Percentiles rank a stretch among this genome's conserved stretches.
Conservation (phyloP, 2,113 vertebrate species). For the Pavo muticus region DNA sequence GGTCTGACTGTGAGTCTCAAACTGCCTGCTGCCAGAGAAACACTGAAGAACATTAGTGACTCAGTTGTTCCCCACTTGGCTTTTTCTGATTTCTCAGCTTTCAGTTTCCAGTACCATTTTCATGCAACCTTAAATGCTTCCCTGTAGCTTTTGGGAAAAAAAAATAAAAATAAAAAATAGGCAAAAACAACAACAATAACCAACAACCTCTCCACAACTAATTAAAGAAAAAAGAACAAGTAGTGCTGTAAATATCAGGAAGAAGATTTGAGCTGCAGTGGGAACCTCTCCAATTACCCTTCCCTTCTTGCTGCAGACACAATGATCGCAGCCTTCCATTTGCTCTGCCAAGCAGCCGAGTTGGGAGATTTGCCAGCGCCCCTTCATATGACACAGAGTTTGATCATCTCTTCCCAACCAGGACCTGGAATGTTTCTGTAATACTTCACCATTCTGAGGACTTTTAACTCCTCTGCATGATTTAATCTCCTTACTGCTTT, state of each 20-base stretch:
- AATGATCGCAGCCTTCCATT: background rate
- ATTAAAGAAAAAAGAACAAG: background rate
- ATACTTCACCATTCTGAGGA: background rate
- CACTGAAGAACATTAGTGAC: conserved; percentile 6
- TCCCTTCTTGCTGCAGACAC: background rate
- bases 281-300: background rate
- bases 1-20: background rate
- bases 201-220: too few relatives aligned
- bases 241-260: background rate
- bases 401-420: background rate
- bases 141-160: background rate
- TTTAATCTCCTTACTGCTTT: conserved; percentile 51
- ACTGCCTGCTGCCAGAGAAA: conserved; percentile 23
- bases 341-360: background rate
- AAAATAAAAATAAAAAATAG: background rate
- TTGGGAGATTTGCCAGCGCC: background rate
- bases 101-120: background rate
- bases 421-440: conserved; percentile 35
- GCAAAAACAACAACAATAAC: background rate
- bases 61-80: conserved; percentile 11
- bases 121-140: background rate
- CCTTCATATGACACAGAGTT: background rate
- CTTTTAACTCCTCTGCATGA: conserved; percentile 50
- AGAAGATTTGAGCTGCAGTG: background rate
- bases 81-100: conserved; percentile 11